These are phyloP conservation scores for Rhizomys pruinosus DNA, from an alignment of 2,113 vertebrate genomes.

Conservation along the genomic window DNA sequence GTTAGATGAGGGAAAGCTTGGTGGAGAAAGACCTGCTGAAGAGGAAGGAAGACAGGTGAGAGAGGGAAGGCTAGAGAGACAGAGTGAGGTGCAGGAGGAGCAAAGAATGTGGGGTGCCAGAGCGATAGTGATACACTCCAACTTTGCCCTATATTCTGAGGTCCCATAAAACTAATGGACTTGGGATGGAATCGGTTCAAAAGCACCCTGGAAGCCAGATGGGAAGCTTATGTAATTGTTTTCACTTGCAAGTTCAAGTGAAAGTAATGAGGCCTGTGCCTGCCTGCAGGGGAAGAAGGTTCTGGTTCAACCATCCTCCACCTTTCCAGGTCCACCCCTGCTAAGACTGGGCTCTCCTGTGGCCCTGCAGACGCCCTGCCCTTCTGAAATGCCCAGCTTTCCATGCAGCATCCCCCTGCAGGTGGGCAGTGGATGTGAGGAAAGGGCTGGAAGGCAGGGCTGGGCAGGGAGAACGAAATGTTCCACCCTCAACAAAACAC, in stretches of 20 bases:
- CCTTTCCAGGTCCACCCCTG: background rate
- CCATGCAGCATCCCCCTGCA: background rate
- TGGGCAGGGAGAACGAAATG: background rate
- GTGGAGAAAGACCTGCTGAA: background rate
- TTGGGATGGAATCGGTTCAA: slow-evolving; percentile 20
- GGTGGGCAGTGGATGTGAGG: background rate
- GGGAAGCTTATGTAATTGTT: slow-evolving; percentile 63
- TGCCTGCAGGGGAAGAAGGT: slow-evolving; percentile 40
- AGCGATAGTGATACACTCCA: background rate
- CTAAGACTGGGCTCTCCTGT: background rate
- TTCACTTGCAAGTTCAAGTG: slow-evolving; percentile 20
- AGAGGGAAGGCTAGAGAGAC: background rate
- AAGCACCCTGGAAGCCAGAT: slow-evolving; percentile 62
- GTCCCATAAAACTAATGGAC: slow-evolving; percentile 27
- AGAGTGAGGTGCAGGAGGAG: background rate
- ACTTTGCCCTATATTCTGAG: slow-evolving; percentile 10
- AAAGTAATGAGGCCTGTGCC: slow-evolving; percentile 21
- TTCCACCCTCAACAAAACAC: slow-evolving; percentile 21
- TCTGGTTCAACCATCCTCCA: background rate
- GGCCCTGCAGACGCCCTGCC: too few species aligned
- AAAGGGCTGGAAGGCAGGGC: background rate
- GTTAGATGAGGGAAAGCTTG: background rate
- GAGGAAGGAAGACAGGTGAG: background rate
- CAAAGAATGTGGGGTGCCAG: background rate
- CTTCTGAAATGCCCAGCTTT: background rate